Evolutionary conservation across 2,888 invertebrate species (phyloP).

Genomic region (Cepaea hortensis): DNA sequence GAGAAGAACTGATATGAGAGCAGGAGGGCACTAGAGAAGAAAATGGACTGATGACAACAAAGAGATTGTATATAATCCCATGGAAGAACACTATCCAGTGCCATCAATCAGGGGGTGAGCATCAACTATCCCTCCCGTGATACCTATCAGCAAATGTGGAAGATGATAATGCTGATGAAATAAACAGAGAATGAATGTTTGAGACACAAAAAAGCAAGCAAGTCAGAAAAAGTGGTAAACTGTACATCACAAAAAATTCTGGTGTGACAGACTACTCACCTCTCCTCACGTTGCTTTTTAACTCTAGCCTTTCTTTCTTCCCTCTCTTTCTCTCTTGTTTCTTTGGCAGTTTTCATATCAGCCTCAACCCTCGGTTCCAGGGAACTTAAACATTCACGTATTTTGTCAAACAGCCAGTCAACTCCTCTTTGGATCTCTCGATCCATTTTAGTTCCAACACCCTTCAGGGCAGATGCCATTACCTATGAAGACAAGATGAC

Average conservation of each 20-base stretch:
- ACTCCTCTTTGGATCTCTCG: conserved; percentile 80
- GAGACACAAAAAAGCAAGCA: no score
- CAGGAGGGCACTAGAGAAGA: no score
- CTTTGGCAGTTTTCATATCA: conserved; percentile 80
- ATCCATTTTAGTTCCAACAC: conserved; percentile 80
- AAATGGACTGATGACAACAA: no score
- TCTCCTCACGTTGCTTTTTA: conserved; percentile 73
- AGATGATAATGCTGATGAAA: no score
- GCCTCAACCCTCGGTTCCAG: conserved; percentile 82
- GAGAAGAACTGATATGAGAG: no score
- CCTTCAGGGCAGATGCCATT: conserved; percentile 75
- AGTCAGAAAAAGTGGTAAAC: neutral
- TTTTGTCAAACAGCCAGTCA: conserved; percentile 83
- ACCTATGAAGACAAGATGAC: conserved; percentile 77
- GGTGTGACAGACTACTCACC: conserved; percentile 56
- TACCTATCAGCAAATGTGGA: no score
- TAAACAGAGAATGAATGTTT: no score
- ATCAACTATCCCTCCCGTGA: no score
- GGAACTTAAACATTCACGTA: conserved; percentile 82
- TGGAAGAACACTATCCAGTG: no score
- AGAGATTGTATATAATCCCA: no score
- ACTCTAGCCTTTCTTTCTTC: conserved; percentile 77
- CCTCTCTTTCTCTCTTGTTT: conserved; percentile 77
- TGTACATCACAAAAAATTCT: neutral
- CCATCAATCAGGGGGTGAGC: no score